phyloP scores from a whole-genome alignment of 2,888 invertebrate species.

The Machimus atricapillus region DNA sequence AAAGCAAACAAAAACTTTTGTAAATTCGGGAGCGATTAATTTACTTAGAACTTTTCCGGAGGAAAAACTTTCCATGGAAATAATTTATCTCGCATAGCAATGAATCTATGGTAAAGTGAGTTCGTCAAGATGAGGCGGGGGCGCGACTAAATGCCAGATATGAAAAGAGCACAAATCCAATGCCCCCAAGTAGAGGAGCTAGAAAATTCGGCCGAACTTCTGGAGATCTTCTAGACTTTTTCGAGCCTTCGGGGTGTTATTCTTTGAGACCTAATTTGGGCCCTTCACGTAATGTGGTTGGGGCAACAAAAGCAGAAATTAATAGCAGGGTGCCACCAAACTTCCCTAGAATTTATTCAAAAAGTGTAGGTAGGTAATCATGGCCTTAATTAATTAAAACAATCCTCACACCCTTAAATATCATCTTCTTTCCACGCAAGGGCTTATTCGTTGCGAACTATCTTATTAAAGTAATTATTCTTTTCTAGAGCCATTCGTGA shows the following conservation, averaged over 20 bases:
- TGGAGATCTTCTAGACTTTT: not conserved
- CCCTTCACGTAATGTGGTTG: not conserved
- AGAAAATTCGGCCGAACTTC: not conserved
- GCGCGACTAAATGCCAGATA: not conserved
- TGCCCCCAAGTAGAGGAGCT: not conserved
- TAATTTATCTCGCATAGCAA: conserved; percentile 12
- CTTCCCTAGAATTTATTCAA: not conserved
- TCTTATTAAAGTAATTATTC: not conserved
- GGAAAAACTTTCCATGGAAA: conserved; percentile 8
- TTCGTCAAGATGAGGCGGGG: not conserved
- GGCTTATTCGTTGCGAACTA: not conserved
- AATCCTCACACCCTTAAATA: not conserved
- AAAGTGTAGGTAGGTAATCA: not conserved
- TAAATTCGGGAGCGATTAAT: conserved; percentile 17
- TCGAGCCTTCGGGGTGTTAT: not conserved
- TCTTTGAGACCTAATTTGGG: not conserved
- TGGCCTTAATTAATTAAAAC: not conserved
- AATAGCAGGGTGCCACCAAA: not conserved
- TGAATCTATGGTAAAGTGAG: not conserved
- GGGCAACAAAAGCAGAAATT: not conserved
- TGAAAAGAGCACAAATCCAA: not conserved
- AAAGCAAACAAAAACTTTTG: not conserved
- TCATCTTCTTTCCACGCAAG: not conserved
- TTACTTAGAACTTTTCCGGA: not conserved
- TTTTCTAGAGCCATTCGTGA: not conserved